Percentiles rank a stretch among this genome's conserved stretches.
Conservation (phyloP, 2,888 invertebrate genomes). For the Galerucella nymphaeae region DNA sequence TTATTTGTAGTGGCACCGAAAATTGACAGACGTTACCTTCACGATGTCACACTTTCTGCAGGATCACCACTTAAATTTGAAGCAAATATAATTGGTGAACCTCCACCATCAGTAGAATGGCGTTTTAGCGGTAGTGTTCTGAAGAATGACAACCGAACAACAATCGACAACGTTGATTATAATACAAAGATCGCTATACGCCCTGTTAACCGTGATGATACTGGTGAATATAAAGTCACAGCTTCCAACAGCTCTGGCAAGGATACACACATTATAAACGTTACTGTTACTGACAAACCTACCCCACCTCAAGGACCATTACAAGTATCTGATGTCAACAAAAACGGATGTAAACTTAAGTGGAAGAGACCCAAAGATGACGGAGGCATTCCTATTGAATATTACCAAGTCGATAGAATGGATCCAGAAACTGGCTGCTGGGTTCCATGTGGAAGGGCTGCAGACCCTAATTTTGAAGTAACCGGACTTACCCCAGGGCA, state of each 20-base stretch:
- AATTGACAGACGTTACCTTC: constrained; percentile 92
- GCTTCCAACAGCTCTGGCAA: constrained; percentile 90
- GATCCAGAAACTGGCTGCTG: constrained; percentile 90
- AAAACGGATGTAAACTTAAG: constrained; percentile 92
- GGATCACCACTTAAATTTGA: constrained; percentile 94
- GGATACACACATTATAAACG: constrained; percentile 84
- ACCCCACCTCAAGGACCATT: constrained; percentile 89
- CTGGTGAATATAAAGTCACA: constrained; percentile 87
- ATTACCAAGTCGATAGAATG: constrained; percentile 96
- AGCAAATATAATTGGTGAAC: constrained; percentile 93
- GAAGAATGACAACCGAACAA: constrained; percentile 74
- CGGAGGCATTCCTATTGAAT: constrained; percentile 93
- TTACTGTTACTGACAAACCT: constrained; percentile 89
- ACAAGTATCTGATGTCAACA: constrained; percentile 89
- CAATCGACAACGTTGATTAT: constrained; percentile 87
- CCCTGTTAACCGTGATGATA: constrained; percentile 83
- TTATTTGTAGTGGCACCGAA: constrained; percentile 84
- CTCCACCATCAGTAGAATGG: constrained; percentile 95
- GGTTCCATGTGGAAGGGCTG: constrained; percentile 87
- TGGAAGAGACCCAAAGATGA: constrained; percentile 97
- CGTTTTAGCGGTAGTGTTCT: constrained; percentile 85
- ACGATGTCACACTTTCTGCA: constrained; percentile 90
- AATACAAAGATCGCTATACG: constrained; percentile 87
- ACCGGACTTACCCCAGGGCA: constrained; percentile 88
- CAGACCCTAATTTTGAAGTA: constrained; percentile 84